Conservation (phyloP, 2,113 vertebrate genomes). For the Sturnus vulgaris region DNA sequence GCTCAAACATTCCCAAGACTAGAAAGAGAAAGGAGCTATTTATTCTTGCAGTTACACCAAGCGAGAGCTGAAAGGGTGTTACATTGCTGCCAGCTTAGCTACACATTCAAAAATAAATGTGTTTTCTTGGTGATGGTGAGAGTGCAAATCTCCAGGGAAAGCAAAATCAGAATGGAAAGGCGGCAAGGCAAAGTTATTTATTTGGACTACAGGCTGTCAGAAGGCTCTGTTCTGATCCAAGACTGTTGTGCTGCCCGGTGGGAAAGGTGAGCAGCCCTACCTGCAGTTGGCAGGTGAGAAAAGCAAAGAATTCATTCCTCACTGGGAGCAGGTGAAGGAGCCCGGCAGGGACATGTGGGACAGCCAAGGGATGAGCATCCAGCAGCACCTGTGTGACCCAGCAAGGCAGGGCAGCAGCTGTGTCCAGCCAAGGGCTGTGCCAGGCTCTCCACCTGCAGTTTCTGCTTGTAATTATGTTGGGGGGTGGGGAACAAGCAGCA, state of each 20-base stretch:
- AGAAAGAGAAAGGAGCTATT: constrained; percentile 12
- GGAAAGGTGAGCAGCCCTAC: background rate
- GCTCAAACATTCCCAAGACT: background rate
- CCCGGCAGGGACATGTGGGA: fast-evolving
- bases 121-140: background rate
- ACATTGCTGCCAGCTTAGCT: constrained; percentile 3
- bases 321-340: background rate
- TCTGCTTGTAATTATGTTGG: fast-evolving
- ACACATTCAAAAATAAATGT: constrained; percentile 31
- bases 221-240: background rate
- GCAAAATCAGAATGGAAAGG: background rate
- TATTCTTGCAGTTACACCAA: constrained; percentile 5
- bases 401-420: background rate
- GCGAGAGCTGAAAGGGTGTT: background rate
- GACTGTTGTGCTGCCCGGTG: background rate
- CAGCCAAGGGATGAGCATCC: background rate
- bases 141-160: background rate
- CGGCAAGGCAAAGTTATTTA: background rate
- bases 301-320: background rate
- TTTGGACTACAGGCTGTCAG: background rate
- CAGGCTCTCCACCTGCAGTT: fast-evolving
- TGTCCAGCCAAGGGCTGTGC: background rate
- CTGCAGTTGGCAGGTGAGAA: background rate
- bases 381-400: fast-evolving
- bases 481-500: background rate